These are phyloP conservation scores for Platycheirus albimanus DNA, from an alignment of 2,888 invertebrate genomes.

Conservation along the genomic window DNA sequence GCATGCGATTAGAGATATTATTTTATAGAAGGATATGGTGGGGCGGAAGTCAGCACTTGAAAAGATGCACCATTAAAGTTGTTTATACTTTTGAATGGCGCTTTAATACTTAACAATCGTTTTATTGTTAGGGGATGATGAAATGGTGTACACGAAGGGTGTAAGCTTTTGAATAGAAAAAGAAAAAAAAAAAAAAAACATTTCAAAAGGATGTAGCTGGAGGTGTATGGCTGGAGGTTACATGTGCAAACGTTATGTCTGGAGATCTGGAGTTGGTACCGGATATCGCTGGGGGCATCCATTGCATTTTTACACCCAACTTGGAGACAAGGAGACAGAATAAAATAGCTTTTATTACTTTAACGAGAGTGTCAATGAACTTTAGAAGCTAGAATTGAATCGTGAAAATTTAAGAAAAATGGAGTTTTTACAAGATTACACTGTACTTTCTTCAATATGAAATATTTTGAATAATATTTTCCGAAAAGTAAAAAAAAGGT, in stretches of 20 bases:
- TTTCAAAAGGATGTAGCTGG: constrained; percentile 30
- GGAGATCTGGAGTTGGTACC: constrained; percentile 26
- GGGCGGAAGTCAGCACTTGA: constrained; percentile 38
- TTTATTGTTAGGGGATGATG: constrained; percentile 31
- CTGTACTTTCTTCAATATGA: no score
- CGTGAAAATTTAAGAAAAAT: neutral
- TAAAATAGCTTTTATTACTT: constrained; percentile 5
- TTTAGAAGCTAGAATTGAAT: constrained; percentile 11
- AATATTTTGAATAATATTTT: no score
- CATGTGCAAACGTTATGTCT: constrained; percentile 52
- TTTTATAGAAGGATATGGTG: no score
- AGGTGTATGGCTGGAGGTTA: constrained; percentile 41
- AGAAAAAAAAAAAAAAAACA: neutral
- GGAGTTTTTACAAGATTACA: no score
- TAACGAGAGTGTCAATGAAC: constrained; percentile 43
- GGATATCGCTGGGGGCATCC: constrained; percentile 18
- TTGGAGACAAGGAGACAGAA: neutral
- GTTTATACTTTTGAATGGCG: constrained; percentile 33
- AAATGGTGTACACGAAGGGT: constrained; percentile 23
- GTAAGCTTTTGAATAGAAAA: constrained; percentile 5
- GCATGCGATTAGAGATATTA: constrained; percentile 56
- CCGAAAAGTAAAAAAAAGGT: no score
- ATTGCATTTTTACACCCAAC: constrained; percentile 37
- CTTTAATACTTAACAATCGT: constrained; percentile 58
- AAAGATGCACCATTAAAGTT: constrained; percentile 47